Evolutionary conservation across 2,113 vertebrate species (phyloP).

Genomic region (Melospiza melodia): DNA sequence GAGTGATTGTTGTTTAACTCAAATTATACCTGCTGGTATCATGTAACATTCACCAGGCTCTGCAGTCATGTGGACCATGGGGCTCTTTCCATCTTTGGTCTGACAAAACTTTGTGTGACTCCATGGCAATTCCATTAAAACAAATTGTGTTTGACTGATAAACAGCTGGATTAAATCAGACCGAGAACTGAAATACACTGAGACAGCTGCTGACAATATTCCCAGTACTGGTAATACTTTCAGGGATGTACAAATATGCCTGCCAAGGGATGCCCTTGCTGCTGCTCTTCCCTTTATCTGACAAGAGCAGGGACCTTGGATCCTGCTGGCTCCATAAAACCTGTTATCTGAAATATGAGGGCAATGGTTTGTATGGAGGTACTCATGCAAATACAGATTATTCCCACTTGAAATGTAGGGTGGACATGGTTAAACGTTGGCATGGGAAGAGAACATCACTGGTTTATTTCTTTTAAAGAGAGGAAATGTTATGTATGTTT

Average conservation of each 20-base stretch:
- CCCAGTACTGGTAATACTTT: neutral
- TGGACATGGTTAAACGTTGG: neutral
- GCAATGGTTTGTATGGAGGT: neutral
- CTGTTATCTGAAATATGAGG: neutral
- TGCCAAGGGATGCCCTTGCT: neutral
- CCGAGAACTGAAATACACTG: neutral
- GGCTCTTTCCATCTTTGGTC: neutral
- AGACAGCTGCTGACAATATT: neutral
- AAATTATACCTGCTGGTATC: neutral
- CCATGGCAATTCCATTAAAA: neutral
- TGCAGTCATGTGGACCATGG: neutral
- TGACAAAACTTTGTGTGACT: neutral
- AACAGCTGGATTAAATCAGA: neutral
- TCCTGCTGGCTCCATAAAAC: neutral
- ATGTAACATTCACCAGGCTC: neutral
- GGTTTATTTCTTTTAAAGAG: constrained; percentile 14
- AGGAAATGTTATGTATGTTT: neutral
- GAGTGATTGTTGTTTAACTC: neutral
- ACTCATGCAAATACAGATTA: neutral
- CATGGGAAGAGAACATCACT: constrained; percentile 7
- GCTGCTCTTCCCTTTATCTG: neutral
- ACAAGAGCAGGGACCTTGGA: neutral
- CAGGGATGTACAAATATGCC: neutral
- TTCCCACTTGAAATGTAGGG: neutral
- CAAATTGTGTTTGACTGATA: neutral